Percentiles rank a stretch among this genome's conserved stretches.
These are phyloP conservation scores for Ips typographus DNA, from an alignment of 1,140 invertebrate genomes.

Conservation along the genomic window DNA sequence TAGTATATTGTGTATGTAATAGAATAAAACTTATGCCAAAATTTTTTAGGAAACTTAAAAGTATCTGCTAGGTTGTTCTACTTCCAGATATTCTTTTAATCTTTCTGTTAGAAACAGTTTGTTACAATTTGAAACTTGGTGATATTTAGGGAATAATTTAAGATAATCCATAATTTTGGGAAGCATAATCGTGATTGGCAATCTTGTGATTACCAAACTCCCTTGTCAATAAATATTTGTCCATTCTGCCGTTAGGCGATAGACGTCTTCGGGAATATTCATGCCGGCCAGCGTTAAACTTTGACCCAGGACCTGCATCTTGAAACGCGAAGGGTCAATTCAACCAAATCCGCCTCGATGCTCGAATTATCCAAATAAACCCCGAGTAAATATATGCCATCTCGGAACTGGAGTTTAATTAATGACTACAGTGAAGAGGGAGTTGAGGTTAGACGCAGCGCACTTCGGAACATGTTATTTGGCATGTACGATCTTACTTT, in stretches of 20 bases:
- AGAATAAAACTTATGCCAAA: too few relatives aligned
- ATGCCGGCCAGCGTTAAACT: slow-evolving; percentile 25
- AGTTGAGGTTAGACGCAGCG: slow-evolving; percentile 13
- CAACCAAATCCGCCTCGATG: slow-evolving; percentile 20
- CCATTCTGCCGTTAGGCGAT: slow-evolving; percentile 17
- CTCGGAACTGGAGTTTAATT: slow-evolving; percentile 17
- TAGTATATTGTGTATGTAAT: too few relatives aligned
- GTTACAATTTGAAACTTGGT: too few relatives aligned
- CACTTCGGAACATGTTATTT: slow-evolving; percentile 10
- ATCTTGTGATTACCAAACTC: slow-evolving; percentile 12
- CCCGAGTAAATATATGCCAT: slow-evolving; percentile 21
- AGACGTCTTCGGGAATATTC: slow-evolving; percentile 29
- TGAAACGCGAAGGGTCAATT: slow-evolving; percentile 27
- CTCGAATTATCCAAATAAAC: slow-evolving; percentile 29
- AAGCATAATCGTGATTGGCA: neutral
- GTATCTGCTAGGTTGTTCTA: too few relatives aligned
- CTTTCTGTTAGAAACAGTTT: too few relatives aligned
- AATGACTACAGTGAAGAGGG: slow-evolving; percentile 11
- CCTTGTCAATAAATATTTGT: slow-evolving; percentile 23
- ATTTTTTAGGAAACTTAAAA: too few relatives aligned
- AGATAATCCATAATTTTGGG: too few relatives aligned
- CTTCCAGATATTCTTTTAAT: too few relatives aligned
- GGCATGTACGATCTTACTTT: slow-evolving; percentile 1
- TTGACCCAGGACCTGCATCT: slow-evolving; percentile 26
- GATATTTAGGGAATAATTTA: too few relatives aligned